A percentile compares a stretch with the other conserved stretches of the same genome.
Conservation (phyloP, 2,113 vertebrate genomes). For the Psilopsiagon aymara region DNA sequence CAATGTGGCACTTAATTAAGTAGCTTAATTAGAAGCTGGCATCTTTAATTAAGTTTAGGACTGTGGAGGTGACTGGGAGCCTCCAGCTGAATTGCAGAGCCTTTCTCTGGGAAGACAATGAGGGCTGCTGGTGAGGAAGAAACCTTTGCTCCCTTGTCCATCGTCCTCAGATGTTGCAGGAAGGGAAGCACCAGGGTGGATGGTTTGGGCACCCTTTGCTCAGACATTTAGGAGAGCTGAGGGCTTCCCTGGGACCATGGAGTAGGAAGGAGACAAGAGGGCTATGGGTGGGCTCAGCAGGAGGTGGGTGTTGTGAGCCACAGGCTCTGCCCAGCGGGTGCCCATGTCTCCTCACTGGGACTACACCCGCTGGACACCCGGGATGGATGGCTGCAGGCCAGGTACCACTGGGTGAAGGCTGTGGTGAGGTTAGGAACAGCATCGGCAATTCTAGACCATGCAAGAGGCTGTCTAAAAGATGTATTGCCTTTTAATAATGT, state of each 20-base stretch:
- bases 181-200: not conserved
- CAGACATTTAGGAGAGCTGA: not conserved
- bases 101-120: not conserved
- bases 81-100: not conserved
- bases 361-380: not conserved
- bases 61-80: constrained; percentile 29
- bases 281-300: not conserved
- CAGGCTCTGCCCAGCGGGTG: not conserved
- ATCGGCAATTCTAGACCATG: constrained; percentile 57
- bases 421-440: not conserved
- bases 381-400: not conserved
- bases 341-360: not conserved
- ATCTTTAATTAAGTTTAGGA: constrained; percentile 73
- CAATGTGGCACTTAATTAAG: constrained; percentile 71
- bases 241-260: not conserved
- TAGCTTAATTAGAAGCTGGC: constrained; percentile 75
- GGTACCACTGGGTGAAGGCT: not conserved
- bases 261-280: not conserved
- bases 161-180: accelerated
- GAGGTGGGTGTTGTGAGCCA: not conserved
- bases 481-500: constrained; percentile 66
- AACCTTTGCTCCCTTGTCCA: not conserved
- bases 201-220: not conserved
- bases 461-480: constrained; percentile 30
- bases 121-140: not conserved